phyloP scores from a whole-genome alignment of 1,140 invertebrate genomes.

The Phortica variegata region DNA sequence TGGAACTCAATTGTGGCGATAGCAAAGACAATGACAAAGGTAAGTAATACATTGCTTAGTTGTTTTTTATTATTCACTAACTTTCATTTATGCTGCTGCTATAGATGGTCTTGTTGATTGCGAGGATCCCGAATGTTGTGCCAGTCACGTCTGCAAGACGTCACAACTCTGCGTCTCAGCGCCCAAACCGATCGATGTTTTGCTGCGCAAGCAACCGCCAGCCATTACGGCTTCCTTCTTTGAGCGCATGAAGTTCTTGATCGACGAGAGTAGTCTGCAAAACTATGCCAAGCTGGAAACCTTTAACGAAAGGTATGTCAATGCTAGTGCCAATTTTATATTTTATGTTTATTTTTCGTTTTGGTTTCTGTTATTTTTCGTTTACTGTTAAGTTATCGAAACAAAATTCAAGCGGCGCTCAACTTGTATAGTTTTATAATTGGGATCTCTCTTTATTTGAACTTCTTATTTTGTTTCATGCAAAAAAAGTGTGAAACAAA shows the following conservation, averaged over 20 bases:
- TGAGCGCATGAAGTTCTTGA: conserved; percentile 96
- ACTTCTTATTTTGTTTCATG: conserved; percentile 7
- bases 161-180: conserved; percentile 88
- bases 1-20: conserved; percentile 91
- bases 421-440: conserved; percentile 34
- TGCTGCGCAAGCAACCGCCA: conserved; percentile 90
- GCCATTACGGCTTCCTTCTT: conserved; percentile 97
- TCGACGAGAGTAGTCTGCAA: conserved; percentile 96
- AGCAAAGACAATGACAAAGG: conserved; percentile 95
- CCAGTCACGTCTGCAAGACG: conserved; percentile 74
- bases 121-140: conserved; percentile 96
- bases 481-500: conserved; percentile 4
- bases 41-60: conserved; percentile 54
- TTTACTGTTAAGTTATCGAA: not conserved
- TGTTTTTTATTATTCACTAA: not conserved
- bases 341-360: conserved; percentile 13
- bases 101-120: conserved; percentile 94
- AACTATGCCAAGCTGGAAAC: conserved; percentile 91
- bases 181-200: conserved; percentile 90
- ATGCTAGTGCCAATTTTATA: conserved; percentile 38
- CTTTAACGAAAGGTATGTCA: conserved; percentile 93
- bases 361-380: no score
- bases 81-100: not conserved
- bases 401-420: conserved; percentile 15
- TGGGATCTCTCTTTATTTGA: conserved; percentile 7